phyloP scores from a whole-genome alignment of 2,797 vertebrate species.

The Scyliorhinus canicula region DNA sequence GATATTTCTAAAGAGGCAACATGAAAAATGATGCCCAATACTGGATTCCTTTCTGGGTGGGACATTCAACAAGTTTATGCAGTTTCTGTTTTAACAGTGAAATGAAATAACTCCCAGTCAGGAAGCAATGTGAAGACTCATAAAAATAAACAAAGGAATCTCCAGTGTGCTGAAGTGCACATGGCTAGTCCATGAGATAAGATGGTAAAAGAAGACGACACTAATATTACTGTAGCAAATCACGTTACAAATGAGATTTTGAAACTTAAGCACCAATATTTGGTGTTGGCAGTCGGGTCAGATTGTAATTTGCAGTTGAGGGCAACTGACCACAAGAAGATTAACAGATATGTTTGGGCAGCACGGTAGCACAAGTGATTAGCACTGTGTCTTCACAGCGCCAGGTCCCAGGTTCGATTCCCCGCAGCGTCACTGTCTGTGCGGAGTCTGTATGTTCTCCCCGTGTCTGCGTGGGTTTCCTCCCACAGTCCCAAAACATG shows the following conservation, averaged over 20 bases:
- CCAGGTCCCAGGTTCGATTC: no score
- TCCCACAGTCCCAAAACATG: no score
- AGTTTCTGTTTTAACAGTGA: slow-evolving; percentile 11
- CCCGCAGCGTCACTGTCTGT: no score
- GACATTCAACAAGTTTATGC: neutral
- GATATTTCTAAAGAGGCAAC: neutral
- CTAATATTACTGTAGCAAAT: slow-evolving; percentile 10
- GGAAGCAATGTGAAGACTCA: neutral
- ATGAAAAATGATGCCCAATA: no score
- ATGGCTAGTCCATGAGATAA: neutral
- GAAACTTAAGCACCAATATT: neutral
- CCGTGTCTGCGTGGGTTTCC: no score
- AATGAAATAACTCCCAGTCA: neutral
- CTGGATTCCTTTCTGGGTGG: neutral
- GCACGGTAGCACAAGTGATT: no score
- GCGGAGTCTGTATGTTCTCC: no score
- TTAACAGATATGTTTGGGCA: slow-evolving; percentile 31
- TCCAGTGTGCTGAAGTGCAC: neutral
- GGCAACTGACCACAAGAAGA: slow-evolving; percentile 27
- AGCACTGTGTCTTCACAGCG: no score
- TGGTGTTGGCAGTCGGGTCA: slow-evolving; percentile 23
- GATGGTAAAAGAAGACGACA: neutral
- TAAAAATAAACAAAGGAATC: slow-evolving; percentile 17
- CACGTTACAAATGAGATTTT: neutral
- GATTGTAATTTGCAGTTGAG: slow-evolving; percentile 13